Evolutionary conservation across 2,113 vertebrate genomes (phyloP), one percentile per base, ranked within the genome.

Genomic region (Seriola aureovittata): DNA sequence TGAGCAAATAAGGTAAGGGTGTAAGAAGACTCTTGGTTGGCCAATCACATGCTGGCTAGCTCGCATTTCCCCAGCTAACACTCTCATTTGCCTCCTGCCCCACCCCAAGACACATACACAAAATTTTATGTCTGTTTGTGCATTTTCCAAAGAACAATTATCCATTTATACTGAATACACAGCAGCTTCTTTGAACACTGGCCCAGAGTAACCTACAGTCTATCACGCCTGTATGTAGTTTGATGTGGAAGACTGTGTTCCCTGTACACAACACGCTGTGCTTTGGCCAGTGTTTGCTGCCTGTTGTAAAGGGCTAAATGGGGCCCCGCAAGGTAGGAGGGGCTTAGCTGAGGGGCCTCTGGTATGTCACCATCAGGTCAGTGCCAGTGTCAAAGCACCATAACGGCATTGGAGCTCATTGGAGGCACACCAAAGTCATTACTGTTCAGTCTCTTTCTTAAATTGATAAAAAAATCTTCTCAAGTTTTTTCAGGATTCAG

Each of bases 331-430:
- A 81, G 76, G 87, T 85, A 65, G 90, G 87, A 89, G 90, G 88
- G 82, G 88, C 85, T 78, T 67, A 82, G 77, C 74, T 1, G 58
- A 86, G 90, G 90, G 91, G 89, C 90, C 91, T 92, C 85, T 85
- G 85, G 84, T 88, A 90, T 93, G 88, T 93, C 87, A 90, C 87
- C 88, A 88, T 90, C 90, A 88, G 92, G 88, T 91, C 86, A 92
- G 82, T 85, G 80, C 87, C 88, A 90, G 92, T 85, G 81, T 88
- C 79, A 82, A 75, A 67, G 80, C 79, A 73, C 81, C 73, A 75
- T 80, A 88, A 89, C 66, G 71, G 80, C 64, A 32, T 21, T 81
- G 42, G 62, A 80, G 82, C 73, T 60, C 44, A 52, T 59, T 84
- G 81, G 80, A 88, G 29, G 52, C 84, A 81, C 19, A 63, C 83